Evolutionary conservation across 2,797 vertebrate species (phyloP), one percentile per base, ranked within the genome.

Genomic region (Diplodus sargus): DNA sequence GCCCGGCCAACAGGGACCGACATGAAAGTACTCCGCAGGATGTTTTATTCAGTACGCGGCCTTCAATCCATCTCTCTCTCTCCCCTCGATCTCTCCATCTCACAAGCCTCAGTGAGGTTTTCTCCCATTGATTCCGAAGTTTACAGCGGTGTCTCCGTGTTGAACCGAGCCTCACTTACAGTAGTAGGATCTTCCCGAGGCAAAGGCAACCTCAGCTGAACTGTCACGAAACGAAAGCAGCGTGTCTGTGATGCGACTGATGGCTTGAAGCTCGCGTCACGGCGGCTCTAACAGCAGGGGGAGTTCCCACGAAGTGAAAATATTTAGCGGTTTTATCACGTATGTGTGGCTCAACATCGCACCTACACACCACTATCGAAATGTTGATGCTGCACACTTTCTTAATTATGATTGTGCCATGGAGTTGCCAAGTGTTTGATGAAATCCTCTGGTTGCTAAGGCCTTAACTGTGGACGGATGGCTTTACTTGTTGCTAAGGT

Each of bases 41-140:
- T 93, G 79, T 92, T 90, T 90, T 91, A 88, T 93, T 90, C 92
- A 93, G 79, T 53, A 74, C 73, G 77, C 51, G 12, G 39, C 76
- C 68, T 58, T 42, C 51, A 34, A 59, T 25, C 54, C 47, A 15
- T 8, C 65, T 43, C 25, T 47, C 68, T 49, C 12, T 16, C 20
- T 49, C 52, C 48, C 23, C 22, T 12, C 58, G 16, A 28, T 47
- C 65, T 66, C 10, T 79, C 57, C 49, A 42, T 57, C 75, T 68
- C 17, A 2, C 53, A 9, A 20, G 57, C 15, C 18, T 75, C 74
- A 76, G 65, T 80, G 59, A 76, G 79, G 34, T 69, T 84, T 81
- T 9, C 34, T 34, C 63, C 52, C 62, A 79, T 81, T 85, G 84
- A 85, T 85, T 75, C 39, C 47, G 66, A 67, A 74, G 43, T 83